These are phyloP conservation scores for Tautogolabrus adspersus DNA, from an alignment of 2,113 vertebrate genomes.

Conservation along the genomic window DNA sequence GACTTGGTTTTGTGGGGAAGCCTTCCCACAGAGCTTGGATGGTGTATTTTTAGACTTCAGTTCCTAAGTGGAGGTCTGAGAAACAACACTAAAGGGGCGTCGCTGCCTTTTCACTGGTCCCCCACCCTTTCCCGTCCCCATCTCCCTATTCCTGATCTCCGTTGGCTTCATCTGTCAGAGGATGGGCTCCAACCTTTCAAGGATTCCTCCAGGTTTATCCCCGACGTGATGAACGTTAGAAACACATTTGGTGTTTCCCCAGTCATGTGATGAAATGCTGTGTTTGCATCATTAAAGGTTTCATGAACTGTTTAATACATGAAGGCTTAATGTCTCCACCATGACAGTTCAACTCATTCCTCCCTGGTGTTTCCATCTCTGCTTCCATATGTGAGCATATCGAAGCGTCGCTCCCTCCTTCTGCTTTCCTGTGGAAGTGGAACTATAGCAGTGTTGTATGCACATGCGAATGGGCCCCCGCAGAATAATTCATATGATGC, in stretches of 20 bases:
- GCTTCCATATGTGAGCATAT: constrained; percentile 26
- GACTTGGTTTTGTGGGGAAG: constrained; percentile 69
- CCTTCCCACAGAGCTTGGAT: constrained; percentile 56
- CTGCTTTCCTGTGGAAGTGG: constrained; percentile 48
- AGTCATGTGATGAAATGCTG: constrained; percentile 8
- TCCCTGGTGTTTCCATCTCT: constrained; percentile 50
- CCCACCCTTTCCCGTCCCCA: not conserved
- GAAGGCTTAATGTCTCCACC: constrained; percentile 20
- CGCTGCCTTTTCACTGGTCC: constrained; percentile 17
- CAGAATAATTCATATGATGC: constrained; percentile 67
- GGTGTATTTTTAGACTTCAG: constrained; percentile 72
- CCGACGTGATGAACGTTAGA: constrained; percentile 3
- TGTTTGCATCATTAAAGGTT: constrained; percentile 51
- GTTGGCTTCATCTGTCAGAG: not conserved
- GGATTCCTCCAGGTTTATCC: constrained; percentile 2
- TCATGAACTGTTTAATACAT: constrained; percentile 38
- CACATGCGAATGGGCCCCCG: not conserved
- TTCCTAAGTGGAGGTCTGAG: constrained; percentile 61
- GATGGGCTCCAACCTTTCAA: not conserved
- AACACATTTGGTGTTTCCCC: not conserved
- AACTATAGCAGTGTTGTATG: constrained; percentile 23
- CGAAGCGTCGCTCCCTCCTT: constrained; percentile 18
- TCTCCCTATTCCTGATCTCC: constrained; percentile 6
- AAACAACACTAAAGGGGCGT: constrained; percentile 7
- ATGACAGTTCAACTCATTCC: constrained; percentile 36